Base-by-base conservation (phyloP, 2,113 vertebrate species). In the Elachura formosa region DNA sequence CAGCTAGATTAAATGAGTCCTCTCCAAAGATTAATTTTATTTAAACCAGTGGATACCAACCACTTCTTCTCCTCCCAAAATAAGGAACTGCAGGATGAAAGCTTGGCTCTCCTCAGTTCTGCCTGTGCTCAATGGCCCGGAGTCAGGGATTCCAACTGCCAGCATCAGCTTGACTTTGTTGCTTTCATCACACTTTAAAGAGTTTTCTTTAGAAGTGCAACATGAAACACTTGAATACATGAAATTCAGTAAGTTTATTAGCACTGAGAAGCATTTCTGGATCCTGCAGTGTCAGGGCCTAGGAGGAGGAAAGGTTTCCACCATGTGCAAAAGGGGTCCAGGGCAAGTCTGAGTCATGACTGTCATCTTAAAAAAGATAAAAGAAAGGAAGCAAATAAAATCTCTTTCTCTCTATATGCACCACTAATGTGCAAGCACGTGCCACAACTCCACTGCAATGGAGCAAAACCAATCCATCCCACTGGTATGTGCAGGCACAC, bases 181-280 rank as follows among this genome's bases (percentile, higher is more conserved):
- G 54, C 90, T 94, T 93, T 94, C 82, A 93, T 90, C 41, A 0
- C 33, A 46, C 85, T 79, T 96, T 88, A 90, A 96, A 90, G 84
- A 41, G 29, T 34, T 90, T 82, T 83, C 85, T 80, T 85, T 62
- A 94, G 82, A 95, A 88, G 75, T 49, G 16, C 78, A 85, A 77
- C 41, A 69, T 66, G 23, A 91, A 91, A 89, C 56, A 49, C 61
- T 38, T 26, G 43, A 83, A 62, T 55, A 62, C 71, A 48, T 89
- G 68, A 95, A 89, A 93, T 72, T 38, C 45, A 54, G 67, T 21
- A 48, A 45, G 46, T 56, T 78, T 87, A 26, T 43, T 64, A 63
- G 58, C 6, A 1, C 48, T 56, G 21, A 72, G 71, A 72, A 82
- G 38, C 40, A 48, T 56, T 94, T 96, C 92, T 85, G 45, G 49